Evolutionary conservation across 1,140 invertebrate genomes (phyloP).

Genomic region (Andricus grossulariae): DNA sequence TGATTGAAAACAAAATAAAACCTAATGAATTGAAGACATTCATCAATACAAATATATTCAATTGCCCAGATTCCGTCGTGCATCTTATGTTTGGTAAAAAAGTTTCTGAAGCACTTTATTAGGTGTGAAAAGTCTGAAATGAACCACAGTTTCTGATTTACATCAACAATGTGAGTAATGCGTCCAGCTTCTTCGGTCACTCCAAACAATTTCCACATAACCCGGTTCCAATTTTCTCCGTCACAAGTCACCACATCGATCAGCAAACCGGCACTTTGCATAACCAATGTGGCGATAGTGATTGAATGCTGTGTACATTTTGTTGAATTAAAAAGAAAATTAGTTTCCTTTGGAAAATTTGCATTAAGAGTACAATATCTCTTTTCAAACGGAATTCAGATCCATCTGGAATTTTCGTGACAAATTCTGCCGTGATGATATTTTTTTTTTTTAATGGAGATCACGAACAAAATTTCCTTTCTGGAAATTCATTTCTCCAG

Average conservation of each 20-base stretch:
- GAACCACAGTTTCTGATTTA: slow-evolving; percentile 43
- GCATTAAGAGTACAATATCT: no score
- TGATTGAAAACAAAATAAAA: not conserved
- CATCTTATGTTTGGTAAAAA: not conserved
- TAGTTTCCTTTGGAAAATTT: no score
- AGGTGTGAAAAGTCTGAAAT: slow-evolving; percentile 31
- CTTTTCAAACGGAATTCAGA: no score
- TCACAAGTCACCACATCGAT: slow-evolving; percentile 49
- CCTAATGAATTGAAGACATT: not conserved
- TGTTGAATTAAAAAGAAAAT: no score
- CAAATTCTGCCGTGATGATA: no score
- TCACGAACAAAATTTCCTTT: no score
- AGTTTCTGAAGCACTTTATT: not conserved
- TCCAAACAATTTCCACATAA: no score
- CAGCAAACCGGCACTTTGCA: slow-evolving; percentile 25
- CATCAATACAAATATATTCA: not conserved
- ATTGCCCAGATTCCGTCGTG: not conserved
- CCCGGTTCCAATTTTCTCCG: slow-evolving; percentile 49
- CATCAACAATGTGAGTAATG: slow-evolving; percentile 36
- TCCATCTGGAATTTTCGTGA: no score
- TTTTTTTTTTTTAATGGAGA: no score
- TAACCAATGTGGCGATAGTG: no score
- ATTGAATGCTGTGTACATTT: no score
- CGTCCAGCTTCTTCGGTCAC: slow-evolving; percentile 33
- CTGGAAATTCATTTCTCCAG: no score